Conservation (phyloP, 2,113 vertebrate genomes). For the Grantiella picta region DNA sequence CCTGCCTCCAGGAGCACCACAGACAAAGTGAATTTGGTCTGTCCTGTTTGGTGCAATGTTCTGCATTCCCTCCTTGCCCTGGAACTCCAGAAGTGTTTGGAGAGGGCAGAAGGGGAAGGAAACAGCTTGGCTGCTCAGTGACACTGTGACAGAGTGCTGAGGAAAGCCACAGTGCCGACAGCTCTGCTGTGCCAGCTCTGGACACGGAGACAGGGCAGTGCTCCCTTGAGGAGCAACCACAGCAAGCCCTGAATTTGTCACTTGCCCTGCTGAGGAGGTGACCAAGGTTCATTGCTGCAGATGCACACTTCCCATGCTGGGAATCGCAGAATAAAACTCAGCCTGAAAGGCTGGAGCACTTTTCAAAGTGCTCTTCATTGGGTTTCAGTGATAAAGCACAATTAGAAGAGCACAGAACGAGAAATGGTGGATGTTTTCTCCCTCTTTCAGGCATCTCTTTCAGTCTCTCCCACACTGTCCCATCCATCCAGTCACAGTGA, state of each 20-base stretch:
- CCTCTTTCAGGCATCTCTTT: neutral
- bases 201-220: neutral
- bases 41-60: neutral
- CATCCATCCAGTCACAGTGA: neutral
- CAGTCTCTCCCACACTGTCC: neutral
- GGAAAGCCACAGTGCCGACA: neutral
- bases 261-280: neutral
- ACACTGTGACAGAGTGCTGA: neutral
- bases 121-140: neutral
- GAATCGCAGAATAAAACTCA: neutral
- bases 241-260: neutral
- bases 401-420: neutral
- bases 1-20: neutral
- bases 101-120: neutral
- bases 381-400: neutral
- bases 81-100: neutral
- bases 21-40: accelerated
- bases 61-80: neutral
- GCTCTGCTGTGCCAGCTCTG: neutral
- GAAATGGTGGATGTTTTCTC: neutral
- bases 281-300: neutral
- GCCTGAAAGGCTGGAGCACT: neutral
- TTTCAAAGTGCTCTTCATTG: neutral
- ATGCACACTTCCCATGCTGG: neutral
- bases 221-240: neutral